Evolutionary conservation across 2,888 invertebrate species (phyloP).

Genomic region (Scrobipalpa costella): DNA sequence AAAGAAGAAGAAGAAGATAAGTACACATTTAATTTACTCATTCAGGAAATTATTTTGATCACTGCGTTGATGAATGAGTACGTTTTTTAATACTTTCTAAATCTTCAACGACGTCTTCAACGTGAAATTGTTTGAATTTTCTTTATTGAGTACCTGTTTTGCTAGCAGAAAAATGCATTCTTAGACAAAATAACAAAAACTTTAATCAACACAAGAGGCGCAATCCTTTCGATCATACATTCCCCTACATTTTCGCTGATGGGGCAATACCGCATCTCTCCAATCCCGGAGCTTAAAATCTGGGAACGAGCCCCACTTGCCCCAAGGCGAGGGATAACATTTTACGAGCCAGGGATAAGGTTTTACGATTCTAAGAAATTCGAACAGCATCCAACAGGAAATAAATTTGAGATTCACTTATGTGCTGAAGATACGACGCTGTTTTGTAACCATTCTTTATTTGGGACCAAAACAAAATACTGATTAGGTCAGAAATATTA

Average conservation of each 20-base stretch:
- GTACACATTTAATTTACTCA: too few species aligned
- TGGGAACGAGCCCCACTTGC: slow-evolving; percentile 16
- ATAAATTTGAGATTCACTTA: slow-evolving; percentile 31
- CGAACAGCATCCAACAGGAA: slow-evolving; percentile 25
- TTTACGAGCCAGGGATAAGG: slow-evolving; percentile 29
- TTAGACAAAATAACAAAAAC: not conserved
- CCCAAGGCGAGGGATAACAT: slow-evolving; percentile 28
- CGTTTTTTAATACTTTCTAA: too few species aligned
- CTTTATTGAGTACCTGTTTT: too few species aligned
- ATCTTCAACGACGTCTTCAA: too few species aligned
- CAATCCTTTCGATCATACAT: slow-evolving; percentile 13
- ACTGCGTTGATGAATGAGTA: too few species aligned
- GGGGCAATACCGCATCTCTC: slow-evolving; percentile 1
- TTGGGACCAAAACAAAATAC: not conserved
- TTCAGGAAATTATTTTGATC: too few species aligned
- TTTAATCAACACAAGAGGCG: not conserved
- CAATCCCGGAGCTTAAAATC: slow-evolving; percentile 15
- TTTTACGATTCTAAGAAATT: slow-evolving; percentile 30
- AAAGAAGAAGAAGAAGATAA: too few species aligned
- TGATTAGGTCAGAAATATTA: not conserved
- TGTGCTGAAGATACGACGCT: slow-evolving; percentile 11
- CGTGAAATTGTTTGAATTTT: too few species aligned
- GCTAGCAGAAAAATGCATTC: too few species aligned
- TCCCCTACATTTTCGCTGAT: slow-evolving; percentile 9
- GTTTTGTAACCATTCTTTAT: not conserved